A percentile compares a stretch with the other conserved stretches of the same genome.
Conservation (phyloP, 1,140 invertebrate genomes). For the Drosophila repleta region DNA sequence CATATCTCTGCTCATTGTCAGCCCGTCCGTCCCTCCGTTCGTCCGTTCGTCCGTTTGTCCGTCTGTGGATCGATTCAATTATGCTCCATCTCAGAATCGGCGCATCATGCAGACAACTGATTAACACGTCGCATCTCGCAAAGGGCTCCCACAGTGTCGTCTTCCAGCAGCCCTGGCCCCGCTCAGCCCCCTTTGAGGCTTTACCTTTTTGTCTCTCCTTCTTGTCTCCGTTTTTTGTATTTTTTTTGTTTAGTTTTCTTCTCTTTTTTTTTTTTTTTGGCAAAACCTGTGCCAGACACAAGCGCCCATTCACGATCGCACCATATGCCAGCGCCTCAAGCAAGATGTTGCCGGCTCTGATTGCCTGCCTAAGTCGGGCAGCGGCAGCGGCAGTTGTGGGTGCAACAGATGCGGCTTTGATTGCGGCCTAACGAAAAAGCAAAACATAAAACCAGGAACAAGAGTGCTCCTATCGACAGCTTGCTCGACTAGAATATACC, state of each 20-base stretch:
- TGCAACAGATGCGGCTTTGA: slow-evolving; percentile 43
- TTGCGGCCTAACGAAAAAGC: not conserved
- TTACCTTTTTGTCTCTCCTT: not conserved
- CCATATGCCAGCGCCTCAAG: slow-evolving; percentile 44
- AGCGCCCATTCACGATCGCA: slow-evolving; percentile 13
- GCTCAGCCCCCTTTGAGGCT: not conserved
- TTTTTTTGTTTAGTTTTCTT: not conserved
- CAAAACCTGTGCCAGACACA: slow-evolving; percentile 39
- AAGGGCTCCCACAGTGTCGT: slow-evolving; percentile 58
- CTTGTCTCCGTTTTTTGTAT: not conserved
- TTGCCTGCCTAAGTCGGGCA: slow-evolving; percentile 27
- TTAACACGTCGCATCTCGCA: slow-evolving; percentile 51
- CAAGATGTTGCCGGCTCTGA: slow-evolving; percentile 46
- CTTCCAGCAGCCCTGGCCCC: not conserved
- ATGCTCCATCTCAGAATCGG: slow-evolving; percentile 38
- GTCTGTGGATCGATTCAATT: slow-evolving; percentile 54
- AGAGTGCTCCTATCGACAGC: not conserved
- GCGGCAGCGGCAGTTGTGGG: slow-evolving; percentile 19
- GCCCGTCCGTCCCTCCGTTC: not conserved
- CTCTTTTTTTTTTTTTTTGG: slow-evolving; percentile 25
- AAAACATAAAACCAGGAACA: too few species aligned
- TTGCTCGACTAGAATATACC: not conserved
- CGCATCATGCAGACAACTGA: slow-evolving; percentile 68
- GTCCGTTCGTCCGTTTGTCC: not conserved
- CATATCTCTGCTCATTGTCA: slow-evolving; percentile 41